Base-by-base conservation (phyloP, 2,113 vertebrate species). In the Atlantisia rogersi region DNA sequence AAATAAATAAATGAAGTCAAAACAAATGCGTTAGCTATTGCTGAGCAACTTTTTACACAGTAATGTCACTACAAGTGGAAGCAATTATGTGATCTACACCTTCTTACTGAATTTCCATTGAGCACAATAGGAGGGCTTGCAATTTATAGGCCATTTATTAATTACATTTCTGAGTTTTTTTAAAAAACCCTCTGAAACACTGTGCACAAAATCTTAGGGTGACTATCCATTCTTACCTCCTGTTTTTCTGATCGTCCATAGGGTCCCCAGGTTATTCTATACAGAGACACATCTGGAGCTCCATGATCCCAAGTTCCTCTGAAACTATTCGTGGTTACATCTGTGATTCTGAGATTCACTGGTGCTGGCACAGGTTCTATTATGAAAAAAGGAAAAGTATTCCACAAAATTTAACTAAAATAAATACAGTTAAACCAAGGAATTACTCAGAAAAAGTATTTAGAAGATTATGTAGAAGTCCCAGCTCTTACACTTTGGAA, bases 221-320 rank as follows among this genome's bases (percentile, higher is more conserved):
- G 25, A 39, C 7, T 46, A 8, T 35, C 15, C 52, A 37, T 50
- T 59, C 70, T 56, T 94, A 98, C 98, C 98, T 98, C 98, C 82
- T 97, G 95, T 85, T 96, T 98, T 56, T 98, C 94, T 1, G 12
- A 20, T 13, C 93, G 97, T 19, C 98, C 99, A 77, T 97, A 97
- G 86, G 98, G 98, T 44, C 92, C 92, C 99, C 99, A 99, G 32
- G 98, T 98, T 52, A 99, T 91, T 83, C 99, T 99, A 77, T 99
- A 99, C 1, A 99, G 97, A 82, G 98, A 98, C 18, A 99, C 99
- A 64, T 99, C 99, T 1, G 98, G 97, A 78, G 99, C 99, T 37
- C 99, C 99, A 32, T 99, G 99, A 42, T 99, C 98, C 99, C 99
- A 99, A 5, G 98, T 98, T 46, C 97, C 98, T 94, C 98, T 98